Percentiles rank a stretch among this genome's conserved stretches.
These are phyloP conservation scores for Chymomyza caudatula DNA, from an alignment of 2,888 invertebrate genomes.

Conservation along the genomic window DNA sequence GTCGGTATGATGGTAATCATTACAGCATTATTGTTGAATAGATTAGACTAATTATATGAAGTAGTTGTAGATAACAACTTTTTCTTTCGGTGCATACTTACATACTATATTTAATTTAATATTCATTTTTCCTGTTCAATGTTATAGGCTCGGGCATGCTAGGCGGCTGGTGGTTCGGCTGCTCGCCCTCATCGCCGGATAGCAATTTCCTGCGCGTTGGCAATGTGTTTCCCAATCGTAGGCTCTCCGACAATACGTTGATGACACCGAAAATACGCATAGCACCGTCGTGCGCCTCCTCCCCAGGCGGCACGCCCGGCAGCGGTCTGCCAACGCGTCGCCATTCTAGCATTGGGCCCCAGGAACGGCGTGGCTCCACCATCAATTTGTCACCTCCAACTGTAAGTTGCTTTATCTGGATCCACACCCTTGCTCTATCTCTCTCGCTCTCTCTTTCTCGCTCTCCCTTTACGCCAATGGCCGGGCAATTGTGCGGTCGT, in stretches of 20 bases:
- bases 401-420: conserved; percentile 81
- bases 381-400: conserved; percentile 93
- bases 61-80: neutral
- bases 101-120: neutral
- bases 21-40: no score
- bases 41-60: no score
- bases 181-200: conserved; percentile 89
- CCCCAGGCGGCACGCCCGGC: conserved; percentile 85
- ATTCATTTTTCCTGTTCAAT: neutral
- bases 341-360: conserved; percentile 94
- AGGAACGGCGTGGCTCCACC: conserved; percentile 90
- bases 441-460: neutral
- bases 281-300: conserved; percentile 92
- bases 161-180: conserved; percentile 91
- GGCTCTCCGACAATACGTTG: conserved; percentile 93
- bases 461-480: neutral
- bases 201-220: conserved; percentile 92
- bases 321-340: conserved; percentile 88
- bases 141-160: conserved; percentile 81
- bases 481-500: neutral
- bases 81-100: neutral
- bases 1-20: no score
- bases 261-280: conserved; percentile 94
- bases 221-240: conserved; percentile 89
- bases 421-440: neutral